phyloP scores from a whole-genome alignment of 2,113 vertebrate genomes.

The Ranitomeya imitator region DNA sequence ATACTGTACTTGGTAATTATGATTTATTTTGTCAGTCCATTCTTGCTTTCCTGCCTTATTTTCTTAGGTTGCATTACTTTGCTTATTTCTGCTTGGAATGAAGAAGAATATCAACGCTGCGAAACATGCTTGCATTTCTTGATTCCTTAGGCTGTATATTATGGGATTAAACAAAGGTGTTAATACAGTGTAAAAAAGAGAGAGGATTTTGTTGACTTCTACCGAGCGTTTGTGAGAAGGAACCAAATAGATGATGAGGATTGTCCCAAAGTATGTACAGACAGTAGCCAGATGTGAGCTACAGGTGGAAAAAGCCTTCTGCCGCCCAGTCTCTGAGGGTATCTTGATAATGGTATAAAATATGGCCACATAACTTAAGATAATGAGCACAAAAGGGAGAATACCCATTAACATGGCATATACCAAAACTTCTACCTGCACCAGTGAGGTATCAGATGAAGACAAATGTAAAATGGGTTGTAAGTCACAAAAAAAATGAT shows the following conservation, averaged over 20 bases:
- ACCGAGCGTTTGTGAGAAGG: neutral
- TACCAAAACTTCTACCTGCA: neutral
- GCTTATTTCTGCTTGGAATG: neutral
- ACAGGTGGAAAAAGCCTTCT: neutral
- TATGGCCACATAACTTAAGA: neutral
- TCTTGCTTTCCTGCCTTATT: neutral
- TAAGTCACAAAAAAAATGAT: constrained; percentile 65
- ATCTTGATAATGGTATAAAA: neutral
- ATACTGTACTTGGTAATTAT: neutral
- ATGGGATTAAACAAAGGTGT: constrained; percentile 5
- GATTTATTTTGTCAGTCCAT: neutral
- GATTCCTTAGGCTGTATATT: neutral
- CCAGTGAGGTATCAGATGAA: neutral
- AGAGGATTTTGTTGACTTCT: constrained; percentile 1
- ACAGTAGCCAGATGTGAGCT: neutral
- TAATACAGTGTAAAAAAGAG: neutral
- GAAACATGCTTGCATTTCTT: neutral
- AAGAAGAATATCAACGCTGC: neutral
- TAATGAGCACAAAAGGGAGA: neutral
- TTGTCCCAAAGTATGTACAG: constrained; percentile 2
- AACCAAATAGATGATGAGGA: neutral
- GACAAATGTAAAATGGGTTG: neutral
- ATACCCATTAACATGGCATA: neutral
- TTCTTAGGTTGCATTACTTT: neutral
- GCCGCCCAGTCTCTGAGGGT: neutral